Percentiles rank a stretch among this genome's conserved stretches.
Evolutionary conservation across 2,797 vertebrate genomes (phyloP).

Genomic region (Gobionotothen gibberifrons): DNA sequence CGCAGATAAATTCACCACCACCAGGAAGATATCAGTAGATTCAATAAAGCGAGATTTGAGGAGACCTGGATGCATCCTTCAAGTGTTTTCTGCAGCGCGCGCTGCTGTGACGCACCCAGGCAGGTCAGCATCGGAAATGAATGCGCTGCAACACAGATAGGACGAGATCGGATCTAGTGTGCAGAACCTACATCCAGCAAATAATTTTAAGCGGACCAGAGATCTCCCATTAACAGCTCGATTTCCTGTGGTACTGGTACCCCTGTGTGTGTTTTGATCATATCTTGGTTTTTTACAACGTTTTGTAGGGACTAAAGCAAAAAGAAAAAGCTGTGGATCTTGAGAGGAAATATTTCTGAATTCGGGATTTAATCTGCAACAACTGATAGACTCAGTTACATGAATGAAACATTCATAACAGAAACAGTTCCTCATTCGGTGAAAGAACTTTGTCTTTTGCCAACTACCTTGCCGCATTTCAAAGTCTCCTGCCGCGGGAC

Average conservation of each 20-base stretch:
- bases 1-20: not conserved
- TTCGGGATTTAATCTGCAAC: conserved; percentile 14
- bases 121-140: conserved; percentile 40
- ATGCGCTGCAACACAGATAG: conserved; percentile 39
- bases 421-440: not conserved
- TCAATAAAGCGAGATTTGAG: not conserved
- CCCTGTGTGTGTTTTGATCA: conserved; percentile 6
- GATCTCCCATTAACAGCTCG: not conserved
- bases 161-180: conserved; percentile 51
- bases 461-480: not conserved
- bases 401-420: not conserved
- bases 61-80: not conserved
- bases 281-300: not conserved
- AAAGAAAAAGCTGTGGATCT: not conserved
- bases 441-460: not conserved
- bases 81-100: conserved; percentile 16
- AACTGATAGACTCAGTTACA: not conserved
- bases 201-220: not conserved
- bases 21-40: not conserved
- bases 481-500: conserved; percentile 5
- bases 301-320: conserved; percentile 2
- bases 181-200: not conserved
- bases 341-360: not conserved
- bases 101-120: conserved; percentile 52
- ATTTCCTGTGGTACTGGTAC: not conserved